Evolutionary conservation across 2,888 invertebrate species (phyloP).

Genomic region (Pseudoips prasinana): DNA sequence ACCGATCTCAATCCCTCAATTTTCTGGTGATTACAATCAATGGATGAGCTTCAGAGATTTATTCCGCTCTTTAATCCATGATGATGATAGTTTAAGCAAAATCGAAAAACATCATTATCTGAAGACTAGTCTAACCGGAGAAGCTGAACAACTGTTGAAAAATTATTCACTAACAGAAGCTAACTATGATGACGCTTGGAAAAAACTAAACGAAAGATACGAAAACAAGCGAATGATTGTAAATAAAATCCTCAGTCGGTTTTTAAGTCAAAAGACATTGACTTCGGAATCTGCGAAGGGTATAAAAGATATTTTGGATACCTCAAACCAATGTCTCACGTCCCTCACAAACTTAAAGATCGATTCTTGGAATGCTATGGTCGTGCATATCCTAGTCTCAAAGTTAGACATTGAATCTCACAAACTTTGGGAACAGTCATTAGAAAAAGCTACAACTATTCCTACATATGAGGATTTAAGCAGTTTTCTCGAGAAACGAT

Average conservation of each 20-base stretch:
- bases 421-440: constrained; percentile 22
- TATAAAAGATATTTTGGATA: constrained; percentile 31
- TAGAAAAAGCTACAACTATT: constrained; percentile 10
- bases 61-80: constrained; percentile 14
- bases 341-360: constrained; percentile 17
- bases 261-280: constrained; percentile 22
- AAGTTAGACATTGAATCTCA: constrained; percentile 25
- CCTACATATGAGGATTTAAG: constrained; percentile 3
- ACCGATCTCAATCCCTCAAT: constrained; percentile 12
- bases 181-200: constrained; percentile 25
- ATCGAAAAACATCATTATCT: constrained; percentile 21
- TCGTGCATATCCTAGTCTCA: constrained; percentile 15
- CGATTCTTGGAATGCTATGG: constrained; percentile 18
- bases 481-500: constrained; percentile 16
- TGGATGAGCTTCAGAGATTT: constrained; percentile 18
- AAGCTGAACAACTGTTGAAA: constrained; percentile 18
- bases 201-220: constrained; percentile 13
- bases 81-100: constrained; percentile 5
- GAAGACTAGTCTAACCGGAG: constrained; percentile 16
- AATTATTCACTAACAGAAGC: constrained; percentile 11
- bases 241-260: constrained; percentile 21
- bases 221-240: constrained; percentile 14
- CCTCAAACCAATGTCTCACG: constrained; percentile 24
- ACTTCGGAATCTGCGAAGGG: constrained; percentile 11
- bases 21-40: constrained; percentile 14